Evolutionary conservation across 2,797 vertebrate species (phyloP).

Genomic region (Muscicapa comitata): DNA sequence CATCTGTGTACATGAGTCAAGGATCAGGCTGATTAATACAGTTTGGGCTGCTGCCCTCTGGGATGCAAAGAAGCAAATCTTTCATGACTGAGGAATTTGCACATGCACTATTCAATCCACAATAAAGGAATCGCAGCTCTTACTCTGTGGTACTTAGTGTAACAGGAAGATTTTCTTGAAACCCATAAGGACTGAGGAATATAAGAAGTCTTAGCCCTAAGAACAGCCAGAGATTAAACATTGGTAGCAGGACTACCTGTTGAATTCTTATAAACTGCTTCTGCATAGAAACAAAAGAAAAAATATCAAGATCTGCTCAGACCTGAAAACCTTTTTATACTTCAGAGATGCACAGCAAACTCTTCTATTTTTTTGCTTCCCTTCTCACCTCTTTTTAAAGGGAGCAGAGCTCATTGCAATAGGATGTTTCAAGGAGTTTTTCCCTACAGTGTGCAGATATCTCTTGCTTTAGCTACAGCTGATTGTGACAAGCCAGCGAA

Average conservation of each 20-base stretch:
- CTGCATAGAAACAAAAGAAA: neutral
- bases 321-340: neutral
- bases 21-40: neutral
- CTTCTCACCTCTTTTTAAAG: neutral
- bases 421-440: neutral
- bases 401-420: neutral
- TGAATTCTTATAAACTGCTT: neutral
- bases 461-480: neutral
- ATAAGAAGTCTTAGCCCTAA: neutral
- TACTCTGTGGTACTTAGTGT: neutral
- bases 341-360: neutral
- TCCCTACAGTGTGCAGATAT: neutral
- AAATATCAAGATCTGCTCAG: neutral
- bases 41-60: neutral
- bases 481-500: neutral
- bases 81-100: neutral
- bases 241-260: neutral
- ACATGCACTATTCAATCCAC: neutral
- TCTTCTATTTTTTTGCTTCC: neutral
- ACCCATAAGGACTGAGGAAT: rapidly evolving
- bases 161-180: neutral
- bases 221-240: neutral
- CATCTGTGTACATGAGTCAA: neutral
- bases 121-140: neutral
- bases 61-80: neutral